Conservation (phyloP, 1,140 invertebrate species). For the Trigoniulus corallinus region DNA sequence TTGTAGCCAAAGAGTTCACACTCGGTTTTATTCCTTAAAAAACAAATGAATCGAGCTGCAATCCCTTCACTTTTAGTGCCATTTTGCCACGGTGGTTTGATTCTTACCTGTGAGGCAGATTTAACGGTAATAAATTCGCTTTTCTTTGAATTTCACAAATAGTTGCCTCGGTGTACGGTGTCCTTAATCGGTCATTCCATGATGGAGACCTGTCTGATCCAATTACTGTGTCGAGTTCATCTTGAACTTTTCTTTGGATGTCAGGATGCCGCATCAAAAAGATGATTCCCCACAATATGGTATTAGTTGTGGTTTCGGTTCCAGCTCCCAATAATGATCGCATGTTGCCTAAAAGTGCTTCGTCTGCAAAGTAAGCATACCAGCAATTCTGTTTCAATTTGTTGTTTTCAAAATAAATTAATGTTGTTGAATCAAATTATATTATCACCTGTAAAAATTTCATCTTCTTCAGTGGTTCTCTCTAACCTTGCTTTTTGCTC, state of each 20-base stretch:
- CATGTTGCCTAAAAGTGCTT: slow-evolving; percentile 24
- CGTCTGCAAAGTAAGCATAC: neutral
- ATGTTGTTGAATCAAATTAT: neutral
- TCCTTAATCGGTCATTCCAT: slow-evolving; percentile 16
- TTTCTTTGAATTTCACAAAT: slow-evolving; percentile 21
- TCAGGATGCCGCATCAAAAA: slow-evolving; percentile 75
- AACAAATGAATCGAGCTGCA: neutral
- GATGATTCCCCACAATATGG: slow-evolving; percentile 70
- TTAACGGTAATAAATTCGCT: slow-evolving; percentile 18
- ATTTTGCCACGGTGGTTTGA: neutral
- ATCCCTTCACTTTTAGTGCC: neutral
- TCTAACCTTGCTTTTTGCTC: no score
- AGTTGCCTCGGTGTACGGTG: slow-evolving; percentile 22
- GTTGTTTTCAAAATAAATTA: no score
- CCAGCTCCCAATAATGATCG: slow-evolving; percentile 81
- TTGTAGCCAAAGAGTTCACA: slow-evolving; percentile 9
- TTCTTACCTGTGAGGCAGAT: slow-evolving; percentile 6
- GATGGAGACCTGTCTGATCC: slow-evolving; percentile 38
- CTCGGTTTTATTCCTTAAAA: slow-evolving; percentile 3
- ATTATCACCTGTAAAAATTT: neutral
- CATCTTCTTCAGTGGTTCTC: neutral
- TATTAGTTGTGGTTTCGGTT: slow-evolving; percentile 86
- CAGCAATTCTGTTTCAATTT: no score
- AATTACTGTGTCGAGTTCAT: slow-evolving; percentile 70
- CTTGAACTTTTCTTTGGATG: slow-evolving; percentile 58